Conservation (phyloP, 2,888 invertebrate genomes). For the Argynnis bischoffii region DNA sequence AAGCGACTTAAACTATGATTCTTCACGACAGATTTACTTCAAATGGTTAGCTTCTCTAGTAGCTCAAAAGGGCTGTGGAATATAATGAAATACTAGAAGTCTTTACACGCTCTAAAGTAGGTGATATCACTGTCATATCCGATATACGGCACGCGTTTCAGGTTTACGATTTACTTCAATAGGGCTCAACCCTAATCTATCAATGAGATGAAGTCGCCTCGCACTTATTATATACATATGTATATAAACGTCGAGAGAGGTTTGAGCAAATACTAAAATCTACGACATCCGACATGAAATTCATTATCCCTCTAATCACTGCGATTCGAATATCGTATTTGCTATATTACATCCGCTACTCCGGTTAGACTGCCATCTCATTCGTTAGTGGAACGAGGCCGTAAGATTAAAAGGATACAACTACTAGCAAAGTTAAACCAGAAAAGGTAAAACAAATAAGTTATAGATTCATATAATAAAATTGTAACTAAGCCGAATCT, state of each 20-base stretch:
- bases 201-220: conserved; percentile 24
- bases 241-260: conserved; percentile 30
- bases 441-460: conserved; percentile 8
- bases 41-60: conserved; percentile 19
- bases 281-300: conserved; percentile 12
- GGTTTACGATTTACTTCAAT: conserved; percentile 22
- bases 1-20: background rate
- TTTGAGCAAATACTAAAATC: conserved; percentile 11
- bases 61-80: conserved; percentile 11
- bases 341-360: conserved; percentile 32
- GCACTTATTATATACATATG: background rate
- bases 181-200: conserved; percentile 40
- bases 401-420: conserved; percentile 28
- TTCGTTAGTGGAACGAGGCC: conserved; percentile 35
- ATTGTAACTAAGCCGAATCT: too few relatives aligned
- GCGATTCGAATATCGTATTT: conserved; percentile 33
- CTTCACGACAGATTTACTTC: background rate
- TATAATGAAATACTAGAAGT: conserved; percentile 17
- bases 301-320: conserved; percentile 24
- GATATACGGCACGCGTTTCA: conserved; percentile 7
- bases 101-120: conserved; percentile 14
- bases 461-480: too few relatives aligned
- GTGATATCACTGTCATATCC: conserved; percentile 11
- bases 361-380: conserved; percentile 27
- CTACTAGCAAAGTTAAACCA: conserved; percentile 30